Conservation (phyloP, 2,888 invertebrate species). For the Uloborus plumipes region DNA sequence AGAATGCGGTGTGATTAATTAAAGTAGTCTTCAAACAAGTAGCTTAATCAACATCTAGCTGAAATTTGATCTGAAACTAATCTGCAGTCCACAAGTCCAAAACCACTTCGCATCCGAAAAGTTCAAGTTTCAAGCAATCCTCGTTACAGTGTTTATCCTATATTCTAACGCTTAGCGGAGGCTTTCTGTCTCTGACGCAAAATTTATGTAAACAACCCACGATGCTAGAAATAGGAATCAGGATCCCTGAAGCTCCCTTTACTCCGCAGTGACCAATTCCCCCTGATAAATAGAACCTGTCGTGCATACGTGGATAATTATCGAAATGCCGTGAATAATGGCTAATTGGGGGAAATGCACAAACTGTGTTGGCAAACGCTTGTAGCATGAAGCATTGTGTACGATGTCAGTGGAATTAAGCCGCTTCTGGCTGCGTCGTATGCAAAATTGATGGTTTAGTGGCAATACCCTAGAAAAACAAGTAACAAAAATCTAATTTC, state of each 20-base stretch:
- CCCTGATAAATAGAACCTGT: conserved; percentile 44
- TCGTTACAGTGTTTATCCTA: conserved; percentile 26
- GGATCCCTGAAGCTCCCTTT: conserved; percentile 7
- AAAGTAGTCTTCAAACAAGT: conserved; percentile 1
- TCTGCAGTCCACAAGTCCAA: conserved; percentile 8
- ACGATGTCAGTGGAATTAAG: too few relatives aligned
- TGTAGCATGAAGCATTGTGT: too few relatives aligned
- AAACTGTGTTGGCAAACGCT: conserved; percentile 17
- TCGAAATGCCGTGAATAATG: conserved; percentile 55
- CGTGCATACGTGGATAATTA: conserved; percentile 46
- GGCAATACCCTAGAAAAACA: too few relatives aligned
- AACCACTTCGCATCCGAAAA: conserved; percentile 17
- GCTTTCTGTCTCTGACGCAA: conserved; percentile 20
- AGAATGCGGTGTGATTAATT: conserved; percentile 8
- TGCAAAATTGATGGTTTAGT: too few relatives aligned
- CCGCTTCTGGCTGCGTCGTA: too few relatives aligned
- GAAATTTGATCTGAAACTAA: conserved; percentile 34
- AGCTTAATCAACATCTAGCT: conserved; percentile 20
- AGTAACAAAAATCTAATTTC: too few relatives aligned
- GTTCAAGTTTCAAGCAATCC: neutral
- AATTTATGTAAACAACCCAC: conserved; percentile 49
- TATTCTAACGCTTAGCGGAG: conserved; percentile 7
- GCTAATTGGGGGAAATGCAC: conserved; percentile 36
- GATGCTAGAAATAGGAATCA: conserved; percentile 23
- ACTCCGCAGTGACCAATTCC: conserved; percentile 31